Percentiles rank a stretch among this genome's conserved stretches.
Evolutionary conservation across 2,888 invertebrate species (phyloP).

Genomic region (Patella pellucida): DNA sequence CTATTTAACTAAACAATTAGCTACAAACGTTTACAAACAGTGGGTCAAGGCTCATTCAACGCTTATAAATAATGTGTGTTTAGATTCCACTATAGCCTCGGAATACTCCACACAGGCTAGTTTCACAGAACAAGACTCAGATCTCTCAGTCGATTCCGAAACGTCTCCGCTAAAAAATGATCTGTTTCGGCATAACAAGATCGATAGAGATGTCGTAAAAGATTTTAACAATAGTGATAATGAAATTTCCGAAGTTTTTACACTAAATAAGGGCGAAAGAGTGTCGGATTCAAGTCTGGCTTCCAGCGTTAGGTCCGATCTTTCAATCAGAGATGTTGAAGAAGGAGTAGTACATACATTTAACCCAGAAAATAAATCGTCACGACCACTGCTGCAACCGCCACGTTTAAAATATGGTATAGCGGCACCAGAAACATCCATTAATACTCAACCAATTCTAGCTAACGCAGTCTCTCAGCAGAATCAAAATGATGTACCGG

Average conservation of each 20-base stretch:
- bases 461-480: too few relatives aligned
- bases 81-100: constrained; percentile 4
- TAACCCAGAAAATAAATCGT: not conserved
- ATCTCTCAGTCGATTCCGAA: not conserved
- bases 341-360: not conserved
- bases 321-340: not conserved
- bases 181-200: not conserved
- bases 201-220: not conserved
- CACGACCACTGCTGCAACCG: not conserved
- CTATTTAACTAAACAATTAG: constrained; percentile 75
- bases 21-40: not conserved
- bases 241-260: not conserved
- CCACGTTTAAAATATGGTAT: not conserved
- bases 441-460: not conserved
- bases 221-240: constrained; percentile 1
- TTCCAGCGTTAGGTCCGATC: not conserved
- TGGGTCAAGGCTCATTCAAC: constrained; percentile 2
- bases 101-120: not conserved
- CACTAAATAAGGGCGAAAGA: not conserved
- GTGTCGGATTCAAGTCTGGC: not conserved
- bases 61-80: not conserved
- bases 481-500: not conserved
- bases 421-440: not conserved
- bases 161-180: not conserved
- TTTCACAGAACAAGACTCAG: not conserved